Base-by-base conservation (phyloP, 92 coral and sea anemone genomes). In the Epizoanthus scotinus region DNA sequence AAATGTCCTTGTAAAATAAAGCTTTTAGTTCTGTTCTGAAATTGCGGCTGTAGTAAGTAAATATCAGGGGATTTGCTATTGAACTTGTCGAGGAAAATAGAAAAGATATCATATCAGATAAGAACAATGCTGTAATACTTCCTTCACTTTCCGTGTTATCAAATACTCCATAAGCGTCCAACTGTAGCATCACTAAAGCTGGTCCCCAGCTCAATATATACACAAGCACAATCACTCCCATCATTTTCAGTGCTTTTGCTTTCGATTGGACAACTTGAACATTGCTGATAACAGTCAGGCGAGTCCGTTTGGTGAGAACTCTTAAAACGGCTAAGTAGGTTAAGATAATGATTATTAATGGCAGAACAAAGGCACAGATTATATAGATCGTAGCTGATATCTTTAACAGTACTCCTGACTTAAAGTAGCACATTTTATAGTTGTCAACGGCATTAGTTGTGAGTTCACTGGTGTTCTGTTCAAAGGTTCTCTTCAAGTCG, bases 131-230 rank as follows among this genome's bases (percentile, higher is more conserved):
- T 17, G 36, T 22, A 17, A 31, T 19, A 13, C 20, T 25, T 3
- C 42, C 47, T 44, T 2, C 42, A 25, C 10, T 52, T 27, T 47
- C 21, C 10, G 59, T 29, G 3, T 70, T 27, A 24, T 70, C 21
- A 22, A 44, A 24, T 17, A 52, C 13, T 26, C 28, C 58, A 44
- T 28, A 70, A 2, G 77, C 25, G 17, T 40, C 58, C 77, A 70
- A 70, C 77, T 20, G 29, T 18, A 70, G 5, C 7, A 44, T 7
- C 25, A 70, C 59, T 27, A 70, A 52, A 10, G 55, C 42, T 5
- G 77, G 77, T 0, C 77, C 59, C 77, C 77, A 70, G 42, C 56
- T 70, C n/a, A 70, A 40, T 24, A 70, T 25, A 12, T 70, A 70
- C 8, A n/a, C 21, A 0, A 70, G 34, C 13, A 52, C 58, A 24